A percentile compares a stretch with the other conserved stretches of the same genome.
These are phyloP conservation scores for Tyrannus savana DNA, from an alignment of 2,113 vertebrate genomes.

Conservation along the genomic window DNA sequence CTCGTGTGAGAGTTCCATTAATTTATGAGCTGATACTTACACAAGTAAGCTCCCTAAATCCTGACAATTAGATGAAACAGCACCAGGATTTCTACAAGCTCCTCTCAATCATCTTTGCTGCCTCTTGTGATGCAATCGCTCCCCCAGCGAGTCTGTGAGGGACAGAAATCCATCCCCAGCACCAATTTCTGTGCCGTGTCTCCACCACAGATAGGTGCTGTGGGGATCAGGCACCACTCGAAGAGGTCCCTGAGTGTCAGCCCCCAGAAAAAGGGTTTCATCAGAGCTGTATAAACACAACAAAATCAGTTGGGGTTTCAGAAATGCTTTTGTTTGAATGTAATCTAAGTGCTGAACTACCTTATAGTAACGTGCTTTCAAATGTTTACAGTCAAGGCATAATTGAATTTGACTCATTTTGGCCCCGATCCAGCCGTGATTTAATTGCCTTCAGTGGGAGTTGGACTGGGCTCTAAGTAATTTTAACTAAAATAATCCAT, in stretches of 20 bases:
- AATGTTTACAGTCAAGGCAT: slow-evolving; percentile 42
- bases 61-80: not conserved
- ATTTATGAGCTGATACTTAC: not conserved
- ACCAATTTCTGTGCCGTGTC: not conserved
- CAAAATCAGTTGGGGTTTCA: not conserved
- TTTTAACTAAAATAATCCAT: slow-evolving; percentile 58
- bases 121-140: not conserved
- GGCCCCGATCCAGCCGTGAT: not conserved
- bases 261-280: not conserved
- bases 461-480: slow-evolving; percentile 26
- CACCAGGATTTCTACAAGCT: not conserved
- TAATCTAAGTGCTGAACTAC: not conserved
- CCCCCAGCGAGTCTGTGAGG: not conserved
- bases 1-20: not conserved
- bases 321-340: not conserved
- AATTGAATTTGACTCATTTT: slow-evolving; percentile 61
- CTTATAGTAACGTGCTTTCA: slow-evolving; percentile 4
- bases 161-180: not conserved
- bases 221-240: not conserved
- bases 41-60: not conserved
- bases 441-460: slow-evolving; percentile 68
- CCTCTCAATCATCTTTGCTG: not conserved
- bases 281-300: not conserved
- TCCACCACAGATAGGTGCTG: not conserved
- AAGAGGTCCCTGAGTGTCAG: not conserved